phyloP scores from a whole-genome alignment of 2,888 invertebrate genomes.

The Dynastes tityus region DNA sequence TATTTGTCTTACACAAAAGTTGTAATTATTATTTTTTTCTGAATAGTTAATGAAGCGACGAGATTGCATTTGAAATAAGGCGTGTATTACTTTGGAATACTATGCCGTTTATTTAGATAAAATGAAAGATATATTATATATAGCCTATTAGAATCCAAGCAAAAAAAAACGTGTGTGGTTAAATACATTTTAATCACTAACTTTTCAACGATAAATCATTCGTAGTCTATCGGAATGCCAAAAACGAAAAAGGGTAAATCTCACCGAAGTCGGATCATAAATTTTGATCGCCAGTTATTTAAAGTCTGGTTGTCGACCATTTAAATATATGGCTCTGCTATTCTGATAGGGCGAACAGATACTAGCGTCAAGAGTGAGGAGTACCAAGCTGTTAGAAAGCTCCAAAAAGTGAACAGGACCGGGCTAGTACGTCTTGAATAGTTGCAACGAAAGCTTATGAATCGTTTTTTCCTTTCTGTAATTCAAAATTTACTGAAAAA shows the following conservation, averaged over 20 bases:
- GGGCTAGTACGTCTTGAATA: background rate
- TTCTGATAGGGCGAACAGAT: constrained; percentile 24
- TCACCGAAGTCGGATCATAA: constrained; percentile 13
- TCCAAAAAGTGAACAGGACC: constrained; percentile 11
- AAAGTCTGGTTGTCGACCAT: constrained; percentile 25
- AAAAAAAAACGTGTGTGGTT: background rate
- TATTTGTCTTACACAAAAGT: too few species aligned
- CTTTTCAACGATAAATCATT: constrained; percentile 17
- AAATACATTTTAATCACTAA: constrained; percentile 9
- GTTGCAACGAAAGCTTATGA: background rate
- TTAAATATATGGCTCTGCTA: constrained; percentile 24
- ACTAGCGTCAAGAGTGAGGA: constrained; percentile 1
- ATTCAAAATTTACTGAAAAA: too few species aligned
- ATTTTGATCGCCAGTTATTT: constrained; percentile 31
- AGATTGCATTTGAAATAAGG: too few species aligned
- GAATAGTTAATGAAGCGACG: too few species aligned
- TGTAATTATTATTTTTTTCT: too few species aligned
- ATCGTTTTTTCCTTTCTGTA: too few species aligned
- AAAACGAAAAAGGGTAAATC: constrained; percentile 15
- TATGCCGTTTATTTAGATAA: too few species aligned
- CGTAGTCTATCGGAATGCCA: constrained; percentile 8
- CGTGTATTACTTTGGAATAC: too few species aligned
- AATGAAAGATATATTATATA: too few species aligned
- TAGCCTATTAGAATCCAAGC: too few species aligned
- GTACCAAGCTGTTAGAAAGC: constrained; percentile 1